Evolutionary conservation across 2,888 invertebrate species (phyloP), one percentile per base, ranked within the genome.

Genomic region (Ichneumoninae sp.): DNA sequence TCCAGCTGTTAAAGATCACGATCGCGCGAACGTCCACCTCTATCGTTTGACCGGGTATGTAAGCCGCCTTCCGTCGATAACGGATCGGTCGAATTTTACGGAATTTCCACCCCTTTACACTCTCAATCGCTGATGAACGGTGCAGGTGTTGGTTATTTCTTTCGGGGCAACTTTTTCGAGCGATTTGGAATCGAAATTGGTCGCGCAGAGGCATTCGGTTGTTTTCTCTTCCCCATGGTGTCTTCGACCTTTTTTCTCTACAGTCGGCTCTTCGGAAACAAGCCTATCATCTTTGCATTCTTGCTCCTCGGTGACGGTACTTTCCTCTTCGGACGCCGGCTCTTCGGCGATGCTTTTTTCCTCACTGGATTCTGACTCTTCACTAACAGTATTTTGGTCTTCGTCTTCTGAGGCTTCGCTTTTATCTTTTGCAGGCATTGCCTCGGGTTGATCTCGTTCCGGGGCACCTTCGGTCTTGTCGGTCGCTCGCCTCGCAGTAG

Each of bases 21-120:
- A 98, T 93, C 95, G 97, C 88, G 98, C 98, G 7, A 98, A 98
- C 94, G 95, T 98, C 83, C 97, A 98, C 91, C 95, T 98, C 0
- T 97, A 98, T 90, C 95, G 95, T 87, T 94, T 97, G 52, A 95
- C 95, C 91, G 96, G 96, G 97, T 97, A 92, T 90, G 92, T 90
- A 84, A 69, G 16, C 16, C 44, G 44, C 44, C 13, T 26, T 57
- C 26, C 1, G 13, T 57, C 57, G 57, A 57, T 8, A 66, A n/a
- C 40, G 4, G 47, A 52, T 40, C 26, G 7, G 1, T 52, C 22
- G 8, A 68, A 8, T 40, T 40, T 40, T 40, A 10, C 40, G 10
- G 40, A 68, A 57, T 1, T 26, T 22, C 8, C 22, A n/a, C 16
- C 13, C 16, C 4, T 68, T 79, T 33, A 83, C 66, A 76, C 63